Evolutionary conservation across 92 coral and sea anemone genomes (phyloP).

Genomic region (Phenganax subtilis): DNA sequence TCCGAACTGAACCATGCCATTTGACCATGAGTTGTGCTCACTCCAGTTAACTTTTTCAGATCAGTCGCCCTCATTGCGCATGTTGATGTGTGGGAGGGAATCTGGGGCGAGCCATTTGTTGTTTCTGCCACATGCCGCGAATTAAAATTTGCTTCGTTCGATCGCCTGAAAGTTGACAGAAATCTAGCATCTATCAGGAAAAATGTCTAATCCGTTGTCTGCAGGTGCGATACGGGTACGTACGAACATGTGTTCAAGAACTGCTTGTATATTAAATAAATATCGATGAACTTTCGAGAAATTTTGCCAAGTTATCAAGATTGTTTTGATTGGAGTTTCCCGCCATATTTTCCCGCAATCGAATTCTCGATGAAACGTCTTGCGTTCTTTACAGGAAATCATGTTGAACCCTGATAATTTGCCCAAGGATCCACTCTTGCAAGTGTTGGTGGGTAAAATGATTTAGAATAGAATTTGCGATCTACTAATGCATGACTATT

Average conservation of each 20-base stretch:
- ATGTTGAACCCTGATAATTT: constrained; percentile 62
- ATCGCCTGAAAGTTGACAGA: neutral
- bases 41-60: too few species aligned
- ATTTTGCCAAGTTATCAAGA: neutral
- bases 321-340: neutral
- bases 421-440: constrained; percentile 79
- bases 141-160: too few species aligned
- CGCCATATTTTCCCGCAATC: neutral
- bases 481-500: neutral
- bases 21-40: too few species aligned
- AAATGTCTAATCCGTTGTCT: constrained; percentile 19
- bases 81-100: too few species aligned
- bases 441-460: constrained; percentile 65
- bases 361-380: neutral
- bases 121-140: too few species aligned
- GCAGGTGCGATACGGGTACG: constrained; percentile 29
- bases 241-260: neutral
- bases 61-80: too few species aligned
- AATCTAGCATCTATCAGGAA: neutral
- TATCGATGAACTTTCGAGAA: neutral
- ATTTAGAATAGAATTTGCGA: neutral
- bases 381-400: constrained; percentile 58
- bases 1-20: too few species aligned
- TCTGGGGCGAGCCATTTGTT: too few species aligned
- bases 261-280: neutral